These are phyloP conservation scores for Griposia aprilina DNA, from an alignment of 2,888 invertebrate genomes.

Conservation along the genomic window DNA sequence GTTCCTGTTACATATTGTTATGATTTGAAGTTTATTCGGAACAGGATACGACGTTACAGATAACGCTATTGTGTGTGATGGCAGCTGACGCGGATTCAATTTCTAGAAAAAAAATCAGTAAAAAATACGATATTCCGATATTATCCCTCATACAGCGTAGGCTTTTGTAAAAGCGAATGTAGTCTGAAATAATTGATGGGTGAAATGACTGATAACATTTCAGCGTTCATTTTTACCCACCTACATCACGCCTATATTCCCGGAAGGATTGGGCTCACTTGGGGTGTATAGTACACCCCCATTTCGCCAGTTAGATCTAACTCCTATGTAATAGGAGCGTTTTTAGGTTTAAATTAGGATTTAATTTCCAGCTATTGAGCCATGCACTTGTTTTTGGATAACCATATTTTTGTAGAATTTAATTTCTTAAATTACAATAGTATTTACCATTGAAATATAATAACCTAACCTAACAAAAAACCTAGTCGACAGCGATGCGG, in stretches of 20 bases:
- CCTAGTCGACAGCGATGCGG: too few species aligned
- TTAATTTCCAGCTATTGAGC: too few species aligned
- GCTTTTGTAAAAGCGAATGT: not conserved
- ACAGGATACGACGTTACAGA: conserved; percentile 5
- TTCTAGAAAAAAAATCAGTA: not conserved
- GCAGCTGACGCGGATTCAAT: not conserved
- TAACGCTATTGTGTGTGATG: conserved; percentile 6
- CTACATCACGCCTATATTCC: not conserved
- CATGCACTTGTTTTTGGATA: too few species aligned
- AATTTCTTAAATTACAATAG: too few species aligned
- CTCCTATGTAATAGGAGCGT: too few species aligned
- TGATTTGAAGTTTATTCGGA: conserved; percentile 5
- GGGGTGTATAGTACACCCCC: not conserved
- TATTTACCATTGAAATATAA: too few species aligned
- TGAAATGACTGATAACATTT: not conserved
- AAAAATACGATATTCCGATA: not conserved
- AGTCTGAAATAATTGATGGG: not conserved
- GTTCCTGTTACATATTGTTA: not conserved
- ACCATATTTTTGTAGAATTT: too few species aligned
- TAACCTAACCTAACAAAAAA: too few species aligned
- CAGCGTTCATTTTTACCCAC: not conserved
- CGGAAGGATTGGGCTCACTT: not conserved
- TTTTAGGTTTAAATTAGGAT: too few species aligned
- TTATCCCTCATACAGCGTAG: not conserved
- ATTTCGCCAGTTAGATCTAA: not conserved